Conservation (phyloP, 2,888 invertebrate species). For the Rhabditophanes sp. region DNA sequence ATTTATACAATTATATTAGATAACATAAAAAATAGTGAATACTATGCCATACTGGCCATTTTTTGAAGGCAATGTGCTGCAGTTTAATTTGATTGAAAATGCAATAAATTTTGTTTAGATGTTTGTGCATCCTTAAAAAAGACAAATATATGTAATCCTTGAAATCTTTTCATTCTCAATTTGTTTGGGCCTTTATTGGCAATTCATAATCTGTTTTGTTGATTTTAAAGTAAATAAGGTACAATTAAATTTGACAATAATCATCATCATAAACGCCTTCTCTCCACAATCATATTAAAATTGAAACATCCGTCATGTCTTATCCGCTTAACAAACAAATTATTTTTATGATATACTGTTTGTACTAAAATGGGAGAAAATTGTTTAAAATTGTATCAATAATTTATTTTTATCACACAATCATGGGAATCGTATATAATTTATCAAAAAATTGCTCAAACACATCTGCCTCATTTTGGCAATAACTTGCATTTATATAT, state of each 20-base stretch:
- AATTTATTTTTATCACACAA: too few relatives aligned
- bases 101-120: not conserved
- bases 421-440: too few relatives aligned
- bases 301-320: too few relatives aligned
- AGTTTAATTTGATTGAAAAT: slow-evolving; percentile 1
- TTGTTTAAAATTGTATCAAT: too few relatives aligned
- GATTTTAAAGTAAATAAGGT: not conserved
- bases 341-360: too few relatives aligned
- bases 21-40: not conserved
- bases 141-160: slow-evolving; percentile 2
- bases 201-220: slow-evolving; percentile 1
- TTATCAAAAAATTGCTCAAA: too few relatives aligned
- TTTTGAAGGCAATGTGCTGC: not conserved
- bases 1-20: not conserved
- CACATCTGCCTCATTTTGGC: too few relatives aligned
- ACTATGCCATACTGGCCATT: not conserved
- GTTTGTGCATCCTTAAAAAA: not conserved
- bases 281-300: too few relatives aligned
- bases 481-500: too few relatives aligned
- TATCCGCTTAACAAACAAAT: too few relatives aligned
- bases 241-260: not conserved
- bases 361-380: too few relatives aligned
- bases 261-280: not conserved
- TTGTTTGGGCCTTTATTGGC: not conserved
- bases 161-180: not conserved